A percentile compares a stretch with the other conserved stretches of the same genome.
Evolutionary conservation across 2,113 vertebrate species (phyloP).

Genomic region (Chaetorhynchus papuensis): DNA sequence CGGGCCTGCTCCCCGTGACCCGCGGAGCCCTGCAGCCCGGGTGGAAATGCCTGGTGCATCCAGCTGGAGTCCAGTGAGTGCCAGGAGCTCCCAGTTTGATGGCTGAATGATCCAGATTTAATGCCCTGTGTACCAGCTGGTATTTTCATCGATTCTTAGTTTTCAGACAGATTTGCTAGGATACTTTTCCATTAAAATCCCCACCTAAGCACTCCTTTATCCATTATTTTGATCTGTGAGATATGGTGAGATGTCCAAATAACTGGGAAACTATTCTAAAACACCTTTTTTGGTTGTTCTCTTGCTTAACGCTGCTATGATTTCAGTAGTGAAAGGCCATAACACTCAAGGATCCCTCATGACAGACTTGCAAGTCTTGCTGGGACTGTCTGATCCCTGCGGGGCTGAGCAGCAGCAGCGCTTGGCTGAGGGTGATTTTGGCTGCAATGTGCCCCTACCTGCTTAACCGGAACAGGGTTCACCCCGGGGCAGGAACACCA

Average conservation of each 20-base stretch:
- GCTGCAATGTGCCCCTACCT: background rate
- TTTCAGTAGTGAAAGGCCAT: background rate
- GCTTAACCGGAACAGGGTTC: background rate
- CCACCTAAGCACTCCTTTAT: background rate
- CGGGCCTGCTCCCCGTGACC: fast-evolving
- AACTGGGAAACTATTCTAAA: background rate
- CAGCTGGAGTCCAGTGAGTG: background rate
- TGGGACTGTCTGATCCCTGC: background rate
- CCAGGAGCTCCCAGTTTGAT: background rate
- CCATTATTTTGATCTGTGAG: background rate
- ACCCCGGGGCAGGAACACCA: fast-evolving
- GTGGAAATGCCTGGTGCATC: fast-evolving
- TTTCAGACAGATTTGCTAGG: background rate
- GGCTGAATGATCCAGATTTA: background rate
- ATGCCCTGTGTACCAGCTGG: background rate
- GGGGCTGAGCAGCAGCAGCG: background rate
- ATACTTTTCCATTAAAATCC: background rate
- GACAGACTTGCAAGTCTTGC: background rate
- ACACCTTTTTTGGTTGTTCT: background rate
- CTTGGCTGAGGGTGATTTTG: background rate
- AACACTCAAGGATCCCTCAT: background rate
- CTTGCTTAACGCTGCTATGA: background rate
- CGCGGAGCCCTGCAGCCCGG: fast-evolving
- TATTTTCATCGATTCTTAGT: background rate
- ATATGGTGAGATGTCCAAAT: background rate